Base-by-base conservation (phyloP, 1,140 invertebrate genomes). In the Pomacea maculata region DNA sequence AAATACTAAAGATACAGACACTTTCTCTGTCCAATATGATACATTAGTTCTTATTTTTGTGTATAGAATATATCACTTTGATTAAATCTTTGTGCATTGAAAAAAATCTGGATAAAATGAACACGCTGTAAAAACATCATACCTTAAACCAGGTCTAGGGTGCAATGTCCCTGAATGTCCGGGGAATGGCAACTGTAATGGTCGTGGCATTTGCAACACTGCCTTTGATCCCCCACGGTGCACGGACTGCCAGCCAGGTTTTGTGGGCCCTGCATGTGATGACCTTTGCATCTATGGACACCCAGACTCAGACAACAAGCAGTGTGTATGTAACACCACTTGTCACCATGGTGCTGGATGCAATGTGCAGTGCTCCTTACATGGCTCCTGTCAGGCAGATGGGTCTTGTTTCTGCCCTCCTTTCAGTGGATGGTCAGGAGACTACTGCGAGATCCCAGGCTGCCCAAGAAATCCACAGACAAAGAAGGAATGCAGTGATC, bases 311-410 rank as follows among this genome's bases (percentile, higher is more conserved):
- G 75, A 79, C 25, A 81, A 84, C 68, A 83, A 80, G n/a, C 15
- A 73, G 4, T 88, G 88, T 83, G 68, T 82, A 3, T 88, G 88
- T 79, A 86, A 85, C 76, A 81, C 82, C 0, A 87, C 85, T 14
- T 88, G 88, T 83, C 75, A 85, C 79, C 88, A 88, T 82, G 88
- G 88, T 54, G 65, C 54, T 15, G 87, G 88, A 17, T 88, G 88
- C 82, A 83, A 88, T 73, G 87, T 88, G 25, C 67, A 86, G 76
- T 88, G 88, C 70, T 88, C 88, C 7, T 81, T 82, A 9, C 84
- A 88, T 82, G 87, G 87, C 19, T 54, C 78, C 12, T 88, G 87
- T 82, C 77, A 83, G 34, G 17, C 76, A 25, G 80, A 83, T 67
- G 82, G 77, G 7, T 78, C 77, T n/a, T 88, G 87, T 80, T 85